A percentile compares a stretch with the other conserved stretches of the same genome.
Conservation (phyloP, 1,140 invertebrate genomes). For the Ceratosolen fusciceps region DNA sequence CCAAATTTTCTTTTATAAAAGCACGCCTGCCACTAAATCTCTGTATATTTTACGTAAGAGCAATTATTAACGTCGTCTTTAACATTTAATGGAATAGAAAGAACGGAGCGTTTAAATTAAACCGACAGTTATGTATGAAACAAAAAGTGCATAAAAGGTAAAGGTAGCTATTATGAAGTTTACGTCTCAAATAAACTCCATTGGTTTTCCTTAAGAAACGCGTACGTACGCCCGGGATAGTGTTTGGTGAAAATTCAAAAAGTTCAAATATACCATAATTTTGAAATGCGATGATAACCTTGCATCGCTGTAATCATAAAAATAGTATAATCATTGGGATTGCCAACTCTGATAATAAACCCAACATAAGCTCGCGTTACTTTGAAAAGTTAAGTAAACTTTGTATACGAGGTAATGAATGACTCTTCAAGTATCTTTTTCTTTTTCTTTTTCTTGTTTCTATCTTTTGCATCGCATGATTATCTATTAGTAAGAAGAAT, state of each 20-base stretch:
- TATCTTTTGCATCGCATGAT: no score
- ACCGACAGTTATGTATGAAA: neutral
- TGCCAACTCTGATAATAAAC: neutral
- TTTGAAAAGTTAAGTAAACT: no score
- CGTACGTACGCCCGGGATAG: neutral
- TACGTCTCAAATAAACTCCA: neutral
- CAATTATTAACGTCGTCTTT: neutral
- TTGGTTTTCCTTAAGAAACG: neutral
- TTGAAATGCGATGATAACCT: neutral
- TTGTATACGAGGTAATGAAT: no score
- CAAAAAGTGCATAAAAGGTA: neutral
- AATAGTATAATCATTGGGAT: neutral
- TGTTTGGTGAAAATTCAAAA: neutral
- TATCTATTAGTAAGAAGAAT: no score
- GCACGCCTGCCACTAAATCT: no score
- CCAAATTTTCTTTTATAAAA: no score
- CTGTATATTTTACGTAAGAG: neutral
- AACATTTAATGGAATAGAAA: neutral
- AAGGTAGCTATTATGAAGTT: neutral
- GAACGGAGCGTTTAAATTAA: slow-evolving; percentile 10
- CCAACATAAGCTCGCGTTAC: neutral
- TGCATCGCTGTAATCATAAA: neutral
- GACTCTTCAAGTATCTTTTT: no score
- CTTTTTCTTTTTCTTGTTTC: no score
- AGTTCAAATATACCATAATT: neutral